Base-by-base conservation (phyloP, 1,140 invertebrate species). In the Mya arenaria region DNA sequence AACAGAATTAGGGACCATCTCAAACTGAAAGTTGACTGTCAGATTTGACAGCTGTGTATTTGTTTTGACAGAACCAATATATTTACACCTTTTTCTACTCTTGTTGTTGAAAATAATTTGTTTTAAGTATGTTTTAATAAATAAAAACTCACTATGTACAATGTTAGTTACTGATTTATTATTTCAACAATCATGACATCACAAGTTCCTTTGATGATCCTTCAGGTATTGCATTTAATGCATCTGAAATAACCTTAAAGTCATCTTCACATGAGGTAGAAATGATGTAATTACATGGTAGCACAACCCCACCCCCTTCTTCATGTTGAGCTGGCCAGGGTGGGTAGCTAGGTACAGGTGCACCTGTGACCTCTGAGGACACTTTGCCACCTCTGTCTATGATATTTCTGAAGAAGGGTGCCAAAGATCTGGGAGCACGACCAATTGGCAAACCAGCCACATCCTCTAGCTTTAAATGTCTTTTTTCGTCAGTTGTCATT, bases 281-380 rank as follows among this genome's bases (percentile, higher is more conserved):
- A 13, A 48, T 48, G 41, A 48, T 44, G 36, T 37, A 74, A 39
- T 60, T 36, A 39, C 71, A 74, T 19, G 30, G 71, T 19, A 74
- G 28, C 15, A 74, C 71, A 58, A 83, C 52, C 10, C 72, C 82
- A 25, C 82, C 82, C 30, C 73, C 82, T n/a, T 62, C 28, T 19
- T 78, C 73, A 17, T 69, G 30, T 30, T 15, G 32, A 28, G 73
- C 52, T 39, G 71, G 71, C 80, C 71, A 82, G 28, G 72, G 71
- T 52, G 52, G 55, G 32, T 75, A 82, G 34, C 80, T 82, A 37
- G 62, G 71, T 3, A 66, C 32, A 34, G 71, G 62, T 19, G 66
- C 62, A 3, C 80, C 80, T 28, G 39, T 75, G 1, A 19, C 19
- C 25, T 68, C 48, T 6, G 60, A 30, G n/a, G n/a, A 28, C 19